Percentiles rank a stretch among this genome's conserved stretches.
These are phyloP conservation scores for Choreutis nemorana DNA, from an alignment of 2,888 invertebrate species.

Conservation along the genomic window DNA sequence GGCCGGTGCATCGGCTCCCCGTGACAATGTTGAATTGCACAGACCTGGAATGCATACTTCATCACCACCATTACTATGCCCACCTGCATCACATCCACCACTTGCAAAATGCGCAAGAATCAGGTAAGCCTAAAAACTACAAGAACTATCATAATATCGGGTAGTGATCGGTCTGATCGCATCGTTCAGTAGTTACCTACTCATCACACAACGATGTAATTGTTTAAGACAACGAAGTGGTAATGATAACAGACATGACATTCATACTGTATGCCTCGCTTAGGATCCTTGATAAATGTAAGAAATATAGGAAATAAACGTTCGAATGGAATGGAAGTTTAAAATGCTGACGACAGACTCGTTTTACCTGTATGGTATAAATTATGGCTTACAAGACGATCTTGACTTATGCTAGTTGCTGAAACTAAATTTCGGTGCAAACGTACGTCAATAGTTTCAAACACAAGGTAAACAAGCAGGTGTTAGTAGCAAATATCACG, in stretches of 20 bases:
- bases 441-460: constrained; percentile 28
- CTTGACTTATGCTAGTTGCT: constrained; percentile 45
- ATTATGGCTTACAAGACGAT: constrained; percentile 19
- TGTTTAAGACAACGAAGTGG: constrained; percentile 39
- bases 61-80: constrained; percentile 78
- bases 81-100: constrained; percentile 77
- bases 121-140: constrained; percentile 47
- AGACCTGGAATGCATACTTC: constrained; percentile 79
- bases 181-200: no score
- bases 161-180: not conserved
- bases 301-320: no score
- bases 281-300: constrained; percentile 28
- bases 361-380: no score
- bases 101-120: constrained; percentile 71
- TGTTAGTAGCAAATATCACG: constrained; percentile 42
- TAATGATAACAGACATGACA: constrained; percentile 43
- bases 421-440: constrained; percentile 27
- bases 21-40: constrained; percentile 78
- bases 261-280: constrained; percentile 17
- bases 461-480: constrained; percentile 37
- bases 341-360: no score
- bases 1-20: constrained; percentile 36
- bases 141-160: no score
- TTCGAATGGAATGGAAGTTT: no score
- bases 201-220: constrained; percentile 47